Base-by-base conservation (phyloP, 2,797 vertebrate species). In the Epinephelus awoara region DNA sequence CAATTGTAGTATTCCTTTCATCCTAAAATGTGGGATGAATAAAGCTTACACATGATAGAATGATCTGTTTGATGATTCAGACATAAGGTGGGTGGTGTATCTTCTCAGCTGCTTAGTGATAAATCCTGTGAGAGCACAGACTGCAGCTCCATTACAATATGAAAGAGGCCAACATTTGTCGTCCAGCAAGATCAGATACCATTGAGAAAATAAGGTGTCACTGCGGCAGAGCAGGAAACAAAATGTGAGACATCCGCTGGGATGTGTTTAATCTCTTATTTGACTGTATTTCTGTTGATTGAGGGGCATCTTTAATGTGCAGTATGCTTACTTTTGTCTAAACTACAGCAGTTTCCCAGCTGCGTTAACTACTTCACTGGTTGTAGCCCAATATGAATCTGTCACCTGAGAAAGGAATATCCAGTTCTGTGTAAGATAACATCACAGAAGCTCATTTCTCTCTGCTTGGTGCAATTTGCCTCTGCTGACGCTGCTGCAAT, bases 11-110 rank as follows among this genome's bases (percentile, higher is more conserved):
- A 52, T 52, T 47, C 4, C 10, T 18, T 56, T 65, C 29, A 51
- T 64, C 49, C 72, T 8, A 14, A 34, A 15, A 38, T 23, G 50
- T 64, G 64, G 66, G 47, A 14, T 49, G 18, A 67, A 62, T 63
- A 19, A 59, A 84, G n/a, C 15, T 44, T n/a, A 11, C 17, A 18
- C 55, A 58, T 23, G 6, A 58, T 17, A 19, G 42, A 47, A 9
- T 58, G 42, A 78, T 65, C 40, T 59, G 55, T 59, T 19, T 27
- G 65, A 58, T 72, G 58, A 77, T 49, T 64, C 72, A 83, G 11
- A 0, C 38, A 54, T 38, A 27, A 51, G 47, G 75, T 75, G 44
- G 73, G 52, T 25, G 57, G 23, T 38, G n/a, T 25, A 46, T 77
- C 23, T 56, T 65, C 65, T 64, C 40, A 56, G 6, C 42, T 25